These are phyloP conservation scores for Drosophila murphyi DNA, from an alignment of 1,140 invertebrate species.

Conservation along the genomic window DNA sequence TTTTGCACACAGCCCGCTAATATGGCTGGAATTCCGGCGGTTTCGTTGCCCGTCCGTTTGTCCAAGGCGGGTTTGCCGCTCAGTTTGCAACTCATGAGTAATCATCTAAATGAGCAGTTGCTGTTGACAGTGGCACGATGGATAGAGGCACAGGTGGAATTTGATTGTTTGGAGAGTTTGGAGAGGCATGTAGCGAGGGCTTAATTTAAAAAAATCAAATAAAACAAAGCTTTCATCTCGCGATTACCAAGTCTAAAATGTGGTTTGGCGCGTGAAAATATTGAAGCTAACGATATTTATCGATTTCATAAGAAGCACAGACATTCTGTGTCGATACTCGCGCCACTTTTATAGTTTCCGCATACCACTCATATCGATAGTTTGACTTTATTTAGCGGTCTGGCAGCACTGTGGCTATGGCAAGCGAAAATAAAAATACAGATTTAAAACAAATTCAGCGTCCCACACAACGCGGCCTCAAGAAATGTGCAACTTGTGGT, in stretches of 20 bases:
- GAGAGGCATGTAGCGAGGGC: neutral
- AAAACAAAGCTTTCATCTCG: neutral
- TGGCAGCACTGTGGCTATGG: conserved; percentile 10
- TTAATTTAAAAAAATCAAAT: conserved; percentile 1
- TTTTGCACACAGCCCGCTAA: conserved; percentile 98
- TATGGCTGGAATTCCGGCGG: conserved; percentile 97
- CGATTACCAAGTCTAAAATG: neutral
- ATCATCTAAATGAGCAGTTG: conserved; percentile 90
- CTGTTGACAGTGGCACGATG: conserved; percentile 93
- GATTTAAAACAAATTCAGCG: conserved; percentile 31
- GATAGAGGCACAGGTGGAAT: conserved; percentile 91
- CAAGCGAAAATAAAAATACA: conserved; percentile 16
- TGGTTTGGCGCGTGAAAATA: neutral
- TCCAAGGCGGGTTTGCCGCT: conserved; percentile 93
- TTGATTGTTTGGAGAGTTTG: conserved; percentile 84
- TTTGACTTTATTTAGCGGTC: neutral
- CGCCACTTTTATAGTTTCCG: too few species aligned
- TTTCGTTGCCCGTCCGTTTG: conserved; percentile 93
- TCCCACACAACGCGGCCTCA: conserved; percentile 59
- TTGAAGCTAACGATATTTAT: neutral
- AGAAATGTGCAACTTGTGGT: conserved; percentile 69
- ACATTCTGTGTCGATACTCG: neutral
- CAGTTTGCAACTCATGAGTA: conserved; percentile 96
- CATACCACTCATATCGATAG: conserved; percentile 3
- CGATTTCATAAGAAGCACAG: neutral